Evolutionary conservation across 2,113 vertebrate genomes (phyloP), one percentile per base, ranked within the genome.

Genomic region (Scartelaos histophorus): DNA sequence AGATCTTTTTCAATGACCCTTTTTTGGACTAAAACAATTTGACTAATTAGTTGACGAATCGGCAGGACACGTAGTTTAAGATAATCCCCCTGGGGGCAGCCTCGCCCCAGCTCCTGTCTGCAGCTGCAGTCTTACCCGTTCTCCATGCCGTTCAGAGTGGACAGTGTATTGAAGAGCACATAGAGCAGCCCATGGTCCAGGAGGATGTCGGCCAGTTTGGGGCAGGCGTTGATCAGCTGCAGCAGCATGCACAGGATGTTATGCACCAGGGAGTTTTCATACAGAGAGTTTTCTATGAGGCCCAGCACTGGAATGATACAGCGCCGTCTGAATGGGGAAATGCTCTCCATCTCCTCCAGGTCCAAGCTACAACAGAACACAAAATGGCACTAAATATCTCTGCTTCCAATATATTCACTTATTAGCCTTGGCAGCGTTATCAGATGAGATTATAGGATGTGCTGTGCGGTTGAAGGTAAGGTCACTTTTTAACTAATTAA

Each of bases 181-280:
- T 97, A 98, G 51, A 99, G 95, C 1, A 99, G 94, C 16, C 97
- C 97, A 78, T 97, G 98, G 89, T 99, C 98, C 65, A 99, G 91
- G 77, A 99, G 93, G 71, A 99, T 94, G 90, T 99, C 97, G 83
- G 97, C 94, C 83, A 98, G 93, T 89, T 98, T 98, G 21, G 97
- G 95, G 81, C 97, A 98, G 78, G 97, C 95, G 70, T 97, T 97
- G 78, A 99, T 87, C 51, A 98, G 95, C 90, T 97, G 98, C 74
- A 97, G 93, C 70, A 99, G 93, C 61, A 98, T 94, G 65, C 96
- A 95, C 67, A 98, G 93, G 79, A 93, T 91, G 83, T 95, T 96
- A 86, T 99, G 98, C 73, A 98, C 92, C 85, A 99, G 90, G 16
- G 95, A 79, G 22, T 96, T 95, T 90, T 99, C 96, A 64, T 95